Evolutionary conservation across 2,888 invertebrate species (phyloP).

Genomic region (Ormyrus thymus): DNA sequence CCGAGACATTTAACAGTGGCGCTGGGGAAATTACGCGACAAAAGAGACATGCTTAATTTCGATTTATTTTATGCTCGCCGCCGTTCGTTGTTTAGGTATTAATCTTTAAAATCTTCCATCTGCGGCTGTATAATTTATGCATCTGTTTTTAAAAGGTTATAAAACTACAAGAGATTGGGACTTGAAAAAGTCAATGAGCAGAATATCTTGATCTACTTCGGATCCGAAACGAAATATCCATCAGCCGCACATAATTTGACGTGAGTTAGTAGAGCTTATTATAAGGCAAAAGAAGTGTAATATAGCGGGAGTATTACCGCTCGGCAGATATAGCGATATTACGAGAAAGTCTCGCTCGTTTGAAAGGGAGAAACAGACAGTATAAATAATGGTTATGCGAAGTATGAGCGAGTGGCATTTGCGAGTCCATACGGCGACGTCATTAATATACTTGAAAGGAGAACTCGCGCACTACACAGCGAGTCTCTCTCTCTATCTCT

Average conservation of each 20-base stretch:
- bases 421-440: constrained; percentile 46
- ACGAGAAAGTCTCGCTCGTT: background rate
- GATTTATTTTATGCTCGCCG: constrained; percentile 4
- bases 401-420: constrained; percentile 56
- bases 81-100: too few relatives aligned
- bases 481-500: constrained; percentile 11
- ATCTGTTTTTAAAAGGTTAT: too few relatives aligned
- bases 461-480: constrained; percentile 18
- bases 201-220: too few relatives aligned
- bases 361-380: constrained; percentile 18
- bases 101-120: too few relatives aligned
- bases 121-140: too few relatives aligned
- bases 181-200: too few relatives aligned
- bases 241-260: background rate
- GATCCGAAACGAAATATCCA: background rate
- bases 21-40: constrained; percentile 26
- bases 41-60: constrained; percentile 22
- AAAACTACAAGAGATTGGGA: too few relatives aligned
- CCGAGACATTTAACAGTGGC: constrained; percentile 22
- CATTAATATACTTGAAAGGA: constrained; percentile 54
- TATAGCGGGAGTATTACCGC: background rate
- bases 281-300: constrained; percentile 32
- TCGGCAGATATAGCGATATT: background rate
- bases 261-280: constrained; percentile 24
- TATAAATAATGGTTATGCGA: constrained; percentile 61